These are phyloP conservation scores for Cephus cinctus DNA, from an alignment of 1,140 invertebrate genomes.

Conservation along the genomic window DNA sequence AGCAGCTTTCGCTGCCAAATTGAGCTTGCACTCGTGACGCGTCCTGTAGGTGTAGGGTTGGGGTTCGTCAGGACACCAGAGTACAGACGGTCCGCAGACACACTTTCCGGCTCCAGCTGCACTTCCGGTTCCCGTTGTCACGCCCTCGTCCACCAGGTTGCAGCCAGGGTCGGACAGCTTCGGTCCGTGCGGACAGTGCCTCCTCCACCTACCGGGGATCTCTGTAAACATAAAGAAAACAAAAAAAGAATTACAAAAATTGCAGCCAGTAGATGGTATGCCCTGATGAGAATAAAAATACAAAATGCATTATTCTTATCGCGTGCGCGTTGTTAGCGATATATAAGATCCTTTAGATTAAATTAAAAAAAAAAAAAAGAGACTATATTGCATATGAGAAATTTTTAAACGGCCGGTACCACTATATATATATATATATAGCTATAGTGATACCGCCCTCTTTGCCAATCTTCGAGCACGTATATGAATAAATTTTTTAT, in stretches of 20 bases:
- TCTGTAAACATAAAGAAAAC: slow-evolving; percentile 34
- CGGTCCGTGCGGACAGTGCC: slow-evolving; percentile 43
- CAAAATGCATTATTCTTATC: too few species aligned
- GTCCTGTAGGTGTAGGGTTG: slow-evolving; percentile 45
- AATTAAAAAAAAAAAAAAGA: too few species aligned
- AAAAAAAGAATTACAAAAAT: slow-evolving; percentile 5
- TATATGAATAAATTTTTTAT: too few species aligned
- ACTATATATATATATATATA: too few species aligned
- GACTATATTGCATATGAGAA: too few species aligned
- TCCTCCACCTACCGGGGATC: slow-evolving; percentile 48
- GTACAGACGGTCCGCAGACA: slow-evolving; percentile 48
- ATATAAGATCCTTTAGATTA: too few species aligned
- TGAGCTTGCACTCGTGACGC: slow-evolving; percentile 48
- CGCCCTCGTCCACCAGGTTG: slow-evolving; percentile 46
- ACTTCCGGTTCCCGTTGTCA: slow-evolving; percentile 20
- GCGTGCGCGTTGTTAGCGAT: too few species aligned
- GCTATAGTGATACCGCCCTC: too few species aligned
- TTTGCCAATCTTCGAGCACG: too few species aligned
- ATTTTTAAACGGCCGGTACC: too few species aligned
- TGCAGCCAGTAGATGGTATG: too few species aligned
- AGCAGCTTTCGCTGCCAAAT: slow-evolving; percentile 48
- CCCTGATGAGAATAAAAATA: too few species aligned
- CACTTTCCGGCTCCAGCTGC: slow-evolving; percentile 37
- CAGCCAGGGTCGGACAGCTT: slow-evolving; percentile 45
- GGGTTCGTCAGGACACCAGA: slow-evolving; percentile 48